Base-by-base conservation (phyloP, 2,797 vertebrate genomes). In the Fratercula arctica region DNA sequence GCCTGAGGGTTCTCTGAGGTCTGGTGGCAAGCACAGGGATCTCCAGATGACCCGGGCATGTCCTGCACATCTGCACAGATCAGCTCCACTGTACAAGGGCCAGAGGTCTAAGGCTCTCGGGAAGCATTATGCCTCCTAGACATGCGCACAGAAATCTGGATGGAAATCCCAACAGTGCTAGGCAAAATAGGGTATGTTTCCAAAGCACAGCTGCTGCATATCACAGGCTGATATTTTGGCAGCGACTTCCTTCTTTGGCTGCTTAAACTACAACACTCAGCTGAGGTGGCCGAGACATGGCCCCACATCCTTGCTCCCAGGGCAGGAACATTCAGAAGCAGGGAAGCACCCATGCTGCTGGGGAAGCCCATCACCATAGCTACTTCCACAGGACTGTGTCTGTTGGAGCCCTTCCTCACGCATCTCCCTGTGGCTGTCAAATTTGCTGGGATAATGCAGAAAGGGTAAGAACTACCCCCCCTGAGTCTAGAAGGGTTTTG, bases 161-260 rank as follows among this genome's bases (percentile, higher is more conserved):
- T 50, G 59, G 61, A 53, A 74, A n/a, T 26, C 89, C 61, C 66
- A 61, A 17, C 13, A 17, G 70, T 16, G 39, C 70, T 78, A 89
- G 77, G 87, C 70, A 79, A 92, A 89, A 79, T 0, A 91, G 69
- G 41, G 3, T 51, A 10, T 53, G 61, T 72, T 88, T 94, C 88
- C 91, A 86, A 60, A 91, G 73, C 90, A 86, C 5, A 82, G 95
- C 91, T 93, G 85, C 88, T 88, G 66, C 85, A 80, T 46, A 57
- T 78, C 76, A 60, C 57, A 84, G 91, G 66, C 56, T 3, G 10
- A 1, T 54, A 51, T 72, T 91, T 61, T 91, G 69, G 61, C 94
- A 95, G 85, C 35, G 26, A 7, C 54, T 78, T 86, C 15, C 3
- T 68, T 60, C 53, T 94, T 84, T 86, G 90, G 82, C 92, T 95